phyloP scores from a whole-genome alignment of 2,113 vertebrate genomes.

The Sinocyclocheilus anshuiensis region DNA sequence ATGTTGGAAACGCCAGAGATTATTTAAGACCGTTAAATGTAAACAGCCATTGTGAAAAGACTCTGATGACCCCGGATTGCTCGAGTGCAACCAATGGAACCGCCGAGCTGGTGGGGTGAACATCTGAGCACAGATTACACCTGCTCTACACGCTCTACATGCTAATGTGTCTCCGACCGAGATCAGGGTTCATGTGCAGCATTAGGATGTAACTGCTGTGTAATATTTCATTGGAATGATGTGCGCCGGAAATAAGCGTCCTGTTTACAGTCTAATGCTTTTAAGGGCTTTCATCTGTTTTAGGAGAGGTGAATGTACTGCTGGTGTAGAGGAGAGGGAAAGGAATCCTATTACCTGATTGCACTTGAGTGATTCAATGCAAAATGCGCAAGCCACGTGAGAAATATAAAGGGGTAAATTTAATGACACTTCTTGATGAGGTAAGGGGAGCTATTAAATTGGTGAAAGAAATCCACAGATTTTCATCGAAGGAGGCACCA shows the following conservation, averaged over 20 bases:
- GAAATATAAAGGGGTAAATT: neutral
- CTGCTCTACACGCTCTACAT: conserved; percentile 11
- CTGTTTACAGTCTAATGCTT: conserved; percentile 26
- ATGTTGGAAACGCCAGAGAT: neutral
- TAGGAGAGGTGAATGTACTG: neutral
- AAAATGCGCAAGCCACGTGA: neutral
- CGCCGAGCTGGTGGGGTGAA: neutral
- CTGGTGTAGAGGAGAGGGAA: neutral
- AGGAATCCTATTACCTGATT: neutral
- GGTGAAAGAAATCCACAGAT: neutral
- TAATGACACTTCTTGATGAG: neutral
- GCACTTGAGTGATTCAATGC: neutral
- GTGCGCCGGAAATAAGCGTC: neutral
- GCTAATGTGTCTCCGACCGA: conserved; percentile 10
- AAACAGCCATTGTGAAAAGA: conserved; percentile 21
- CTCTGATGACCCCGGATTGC: conserved; percentile 4
- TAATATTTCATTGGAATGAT: neutral
- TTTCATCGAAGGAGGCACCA: neutral
- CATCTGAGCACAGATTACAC: conserved; percentile 20
- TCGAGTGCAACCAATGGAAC: conserved; percentile 4
- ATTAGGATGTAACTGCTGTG: conserved; percentile 5
- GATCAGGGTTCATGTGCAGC: conserved; percentile 13
- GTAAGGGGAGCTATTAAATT: neutral
- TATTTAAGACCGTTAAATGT: conserved; percentile 27
- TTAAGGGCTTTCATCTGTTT: neutral